Base-by-base conservation (phyloP, 1,140 invertebrate species). In the Apis cerana region DNA sequence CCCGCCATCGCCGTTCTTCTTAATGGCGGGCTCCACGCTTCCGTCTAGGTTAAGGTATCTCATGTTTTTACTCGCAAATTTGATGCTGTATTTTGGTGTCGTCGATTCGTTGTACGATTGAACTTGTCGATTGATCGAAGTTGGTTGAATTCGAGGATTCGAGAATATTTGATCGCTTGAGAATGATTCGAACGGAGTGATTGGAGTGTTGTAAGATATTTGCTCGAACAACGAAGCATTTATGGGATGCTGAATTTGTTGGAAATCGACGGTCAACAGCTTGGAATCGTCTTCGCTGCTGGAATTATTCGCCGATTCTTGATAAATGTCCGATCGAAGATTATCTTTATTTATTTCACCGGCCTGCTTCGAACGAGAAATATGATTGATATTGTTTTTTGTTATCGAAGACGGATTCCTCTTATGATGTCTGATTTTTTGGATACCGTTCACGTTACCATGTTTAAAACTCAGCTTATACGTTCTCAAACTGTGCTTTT, bases 1-100 rank as follows among this genome's bases (percentile, higher is more conserved):
- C 15, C n/a, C 27, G 3, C 59, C 23, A 12, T 17, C 33, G 33
- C 33, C 0, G 12, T 0, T 10, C 2, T 50, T 33, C 2, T 61
- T 56, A 8, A 5, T 12, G 0, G 72, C 27, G 1, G 62, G 4
- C 1, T 68, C 52, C 1, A 82, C 80, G 43, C 43, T 68, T 10
- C 80, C 80, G 19, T 82, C 80, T 23, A 82, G 0, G 13, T 82
- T 82, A 8, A 82, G n/a, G 7, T 82, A 82, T 21, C 64, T 68
- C 80, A 82, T 82, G 21, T 75, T 82, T 64, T 82, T 82, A 15
- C 80, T 82, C 5, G 12, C 23, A 17, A 82, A 82, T 2, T 76
- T 21, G 19, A 82, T 27, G 7, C 80, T 82, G 19, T 82, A 82
- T 13, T 33, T 27, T 0, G 64, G 72, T 12, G 2, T 48, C 27